Base-by-base conservation (phyloP, 35 echinoderm and acorn worm species). In the Strongylocentrotus purpuratus region DNA sequence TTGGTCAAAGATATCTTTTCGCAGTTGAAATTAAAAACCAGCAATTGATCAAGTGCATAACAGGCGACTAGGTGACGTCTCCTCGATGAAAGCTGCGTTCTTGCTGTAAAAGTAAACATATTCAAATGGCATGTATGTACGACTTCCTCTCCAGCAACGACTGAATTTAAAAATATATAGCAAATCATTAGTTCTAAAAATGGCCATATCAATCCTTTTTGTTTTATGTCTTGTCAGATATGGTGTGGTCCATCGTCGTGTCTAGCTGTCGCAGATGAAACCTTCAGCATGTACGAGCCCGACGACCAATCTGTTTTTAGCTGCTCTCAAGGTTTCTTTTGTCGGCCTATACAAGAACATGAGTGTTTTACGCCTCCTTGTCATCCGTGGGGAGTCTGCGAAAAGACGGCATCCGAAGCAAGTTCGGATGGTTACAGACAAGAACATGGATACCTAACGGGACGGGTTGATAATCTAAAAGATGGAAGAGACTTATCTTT, bases 291-390 rank as follows among this genome's bases (percentile, higher is more conserved):
- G 8, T 33, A 88, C 14, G 88, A 93, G 22, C 32, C 61, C 9
- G 91, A 93, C 28, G 48, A 93, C 91, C 33, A 93, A 32, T 93
- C 91, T 4, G 10, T 50, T 31, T 93, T 93, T 32, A 41, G 90
- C 31, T 99, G 98, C 31, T 55, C 92, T 15, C 61, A 94, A 8
- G 94, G 89, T 22, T 48, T 92, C 17, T 6, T 61, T 33, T 99
- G 98, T 46, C 91, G 94, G 33, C 94, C 94, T 15, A 94, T 97
- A 33, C 58, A 85, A 35, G 96, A 97, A 12, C 33, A 85, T 7
- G 91, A 98, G 48, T 99, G 98, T 86, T 92, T 99, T 31, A 98
- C 97, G 52, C 96, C 96, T 31, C 98, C 98, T 35, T 98, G 98
- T 96, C 93, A 93, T n/a, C 95, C 96, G 20, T 97, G 97, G 97